Percentiles rank a stretch among this genome's conserved stretches.
phyloP scores from a whole-genome alignment of 2,888 invertebrate species.

The Campoplex capitator region DNA sequence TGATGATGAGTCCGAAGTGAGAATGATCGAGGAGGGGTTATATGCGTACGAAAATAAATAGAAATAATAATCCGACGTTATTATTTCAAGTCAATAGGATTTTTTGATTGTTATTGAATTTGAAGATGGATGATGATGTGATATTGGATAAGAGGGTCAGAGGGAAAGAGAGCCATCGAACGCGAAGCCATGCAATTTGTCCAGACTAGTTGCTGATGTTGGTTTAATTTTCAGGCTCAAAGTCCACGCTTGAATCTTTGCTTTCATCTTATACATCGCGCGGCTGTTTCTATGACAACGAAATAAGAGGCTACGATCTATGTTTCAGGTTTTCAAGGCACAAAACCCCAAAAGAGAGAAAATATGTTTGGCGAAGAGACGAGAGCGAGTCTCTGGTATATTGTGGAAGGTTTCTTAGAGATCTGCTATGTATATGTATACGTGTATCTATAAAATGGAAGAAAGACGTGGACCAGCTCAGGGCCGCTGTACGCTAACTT shows the following conservation, averaged over 20 bases:
- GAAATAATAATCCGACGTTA: slow-evolving; percentile 16
- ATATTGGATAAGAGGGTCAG: not conserved
- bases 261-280: not conserved
- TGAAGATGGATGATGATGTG: not conserved
- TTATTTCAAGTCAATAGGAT: slow-evolving; percentile 20
- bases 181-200: not conserved
- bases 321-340: slow-evolving; percentile 16
- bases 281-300: slow-evolving; percentile 13
- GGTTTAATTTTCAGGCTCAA: slow-evolving; percentile 23
- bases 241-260: not conserved
- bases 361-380: slow-evolving; percentile 55
- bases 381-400: slow-evolving; percentile 26
- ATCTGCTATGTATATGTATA: not conserved
- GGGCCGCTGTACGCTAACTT: slow-evolving; percentile 55
- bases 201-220: slow-evolving; percentile 17
- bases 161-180: not conserved
- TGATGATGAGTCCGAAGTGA: not conserved
- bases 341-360: slow-evolving; percentile 45
- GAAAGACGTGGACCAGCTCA: slow-evolving; percentile 51
- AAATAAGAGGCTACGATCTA: slow-evolving; percentile 35
- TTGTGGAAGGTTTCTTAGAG: not conserved
- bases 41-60: not conserved
- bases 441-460: slow-evolving; percentile 30
- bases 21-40: not conserved
- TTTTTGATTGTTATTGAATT: slow-evolving; percentile 6